These are phyloP conservation scores for Eupithecia inturbata DNA, from an alignment of 2,888 invertebrate genomes.

Conservation along the genomic window DNA sequence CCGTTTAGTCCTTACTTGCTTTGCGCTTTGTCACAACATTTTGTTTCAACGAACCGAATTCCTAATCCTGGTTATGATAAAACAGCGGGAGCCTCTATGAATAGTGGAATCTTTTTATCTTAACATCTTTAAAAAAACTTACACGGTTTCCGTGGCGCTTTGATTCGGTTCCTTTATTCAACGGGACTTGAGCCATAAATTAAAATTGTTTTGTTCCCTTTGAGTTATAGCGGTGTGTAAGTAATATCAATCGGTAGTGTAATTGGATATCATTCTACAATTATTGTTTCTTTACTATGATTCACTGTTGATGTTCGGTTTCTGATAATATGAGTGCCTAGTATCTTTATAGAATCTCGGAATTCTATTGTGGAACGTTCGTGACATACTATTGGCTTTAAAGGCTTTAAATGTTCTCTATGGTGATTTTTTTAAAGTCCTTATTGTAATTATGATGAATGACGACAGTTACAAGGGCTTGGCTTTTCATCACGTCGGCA, in stretches of 20 bases:
- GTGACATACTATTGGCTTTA: constrained; percentile 47
- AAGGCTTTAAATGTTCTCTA: constrained; percentile 49
- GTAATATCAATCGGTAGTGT: constrained; percentile 83
- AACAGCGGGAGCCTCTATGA: constrained; percentile 80
- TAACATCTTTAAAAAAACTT: constrained; percentile 69
- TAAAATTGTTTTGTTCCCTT: constrained; percentile 78
- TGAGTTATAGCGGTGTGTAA: constrained; percentile 81
- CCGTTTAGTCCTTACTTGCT: constrained; percentile 68
- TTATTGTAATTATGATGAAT: constrained; percentile 67
- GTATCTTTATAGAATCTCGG: constrained; percentile 24
- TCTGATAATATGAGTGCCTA: constrained; percentile 37
- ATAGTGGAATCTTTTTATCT: constrained; percentile 77
- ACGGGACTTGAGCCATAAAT: constrained; percentile 79
- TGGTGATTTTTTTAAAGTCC: constrained; percentile 53
- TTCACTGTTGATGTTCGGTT: constrained; percentile 59
- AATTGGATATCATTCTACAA: constrained; percentile 77
- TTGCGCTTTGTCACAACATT: constrained; percentile 77
- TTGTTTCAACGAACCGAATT: constrained; percentile 68
- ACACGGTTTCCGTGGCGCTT: constrained; percentile 77
- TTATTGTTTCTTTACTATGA: constrained; percentile 72
- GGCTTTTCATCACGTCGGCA: constrained; percentile 57
- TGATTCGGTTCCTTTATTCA: constrained; percentile 81
- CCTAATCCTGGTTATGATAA: constrained; percentile 81
- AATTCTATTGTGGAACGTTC: constrained; percentile 42
- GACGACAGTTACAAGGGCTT: constrained; percentile 62